Conservation (phyloP, 2,797 vertebrate species). For the Notolabrus celidotus region DNA sequence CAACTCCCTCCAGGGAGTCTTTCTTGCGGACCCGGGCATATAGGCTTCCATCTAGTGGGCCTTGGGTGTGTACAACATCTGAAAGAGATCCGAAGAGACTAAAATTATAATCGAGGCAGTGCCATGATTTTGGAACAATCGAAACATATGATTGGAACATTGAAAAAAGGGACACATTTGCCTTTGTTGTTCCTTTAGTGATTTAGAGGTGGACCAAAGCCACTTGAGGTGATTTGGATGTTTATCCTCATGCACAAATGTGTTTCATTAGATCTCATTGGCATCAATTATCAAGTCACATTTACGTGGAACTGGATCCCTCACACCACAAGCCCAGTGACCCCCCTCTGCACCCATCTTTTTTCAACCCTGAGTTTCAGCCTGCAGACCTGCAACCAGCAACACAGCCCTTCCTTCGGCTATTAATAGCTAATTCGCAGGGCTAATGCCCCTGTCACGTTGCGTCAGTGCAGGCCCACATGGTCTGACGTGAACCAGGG, state of each 20-base stretch:
- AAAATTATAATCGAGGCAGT: neutral
- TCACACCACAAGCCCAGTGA: slow-evolving; percentile 37
- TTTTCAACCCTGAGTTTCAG: slow-evolving; percentile 46
- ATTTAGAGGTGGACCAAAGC: neutral
- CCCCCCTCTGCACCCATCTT: slow-evolving; percentile 35
- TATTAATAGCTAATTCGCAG: slow-evolving; percentile 76
- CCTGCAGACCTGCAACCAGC: slow-evolving; percentile 47
- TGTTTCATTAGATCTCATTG: slow-evolving; percentile 10
- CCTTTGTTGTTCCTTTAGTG: neutral
- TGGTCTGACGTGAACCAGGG: slow-evolving; percentile 53
- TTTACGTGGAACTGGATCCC: slow-evolving; percentile 4
- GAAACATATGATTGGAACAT: neutral
- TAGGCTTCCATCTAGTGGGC: slow-evolving; percentile 95
- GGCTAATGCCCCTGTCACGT: slow-evolving; percentile 64
- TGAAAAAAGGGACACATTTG: neutral
- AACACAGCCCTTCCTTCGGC: slow-evolving; percentile 50
- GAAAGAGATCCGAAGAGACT: slow-evolving; percentile 55
- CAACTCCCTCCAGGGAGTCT: slow-evolving; percentile 91
- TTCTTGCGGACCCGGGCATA: slow-evolving; percentile 97
- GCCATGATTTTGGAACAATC: neutral
- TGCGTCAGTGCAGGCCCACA: slow-evolving; percentile 66
- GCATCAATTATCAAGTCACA: slow-evolving; percentile 8
- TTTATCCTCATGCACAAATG: neutral
- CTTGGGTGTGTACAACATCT: slow-evolving; percentile 95
- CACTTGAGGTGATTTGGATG: neutral